Evolutionary conservation across 2,888 invertebrate species (phyloP).

Genomic region (Chymomyza fuscimana): DNA sequence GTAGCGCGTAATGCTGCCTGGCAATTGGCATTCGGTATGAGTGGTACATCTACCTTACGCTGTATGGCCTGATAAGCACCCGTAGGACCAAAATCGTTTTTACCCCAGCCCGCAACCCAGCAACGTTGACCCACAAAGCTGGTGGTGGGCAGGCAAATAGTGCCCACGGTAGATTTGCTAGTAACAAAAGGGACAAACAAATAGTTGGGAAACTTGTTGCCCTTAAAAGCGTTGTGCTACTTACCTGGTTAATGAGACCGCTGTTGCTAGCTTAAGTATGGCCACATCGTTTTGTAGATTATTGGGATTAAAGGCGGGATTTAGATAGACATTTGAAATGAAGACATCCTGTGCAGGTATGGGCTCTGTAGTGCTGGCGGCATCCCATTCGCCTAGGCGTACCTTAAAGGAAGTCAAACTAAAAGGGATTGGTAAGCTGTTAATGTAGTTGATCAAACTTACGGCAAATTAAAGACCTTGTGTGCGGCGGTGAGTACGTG

Average conservation of each 20-base stretch:
- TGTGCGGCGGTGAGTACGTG: constrained; percentile 89
- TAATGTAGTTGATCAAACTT: constrained; percentile 71
- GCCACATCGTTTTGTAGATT: constrained; percentile 92
- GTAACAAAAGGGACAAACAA: not conserved
- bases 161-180: constrained; percentile 82
- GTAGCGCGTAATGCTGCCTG: constrained; percentile 84
- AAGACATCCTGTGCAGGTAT: constrained; percentile 84
- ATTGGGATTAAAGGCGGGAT: constrained; percentile 85
- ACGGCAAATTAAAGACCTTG: constrained; percentile 83
- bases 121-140: constrained; percentile 81
- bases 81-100: constrained; percentile 84
- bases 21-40: constrained; percentile 84
- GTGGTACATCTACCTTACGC: constrained; percentile 88
- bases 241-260: constrained; percentile 81
- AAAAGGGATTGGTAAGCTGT: not conserved
- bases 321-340: constrained; percentile 82
- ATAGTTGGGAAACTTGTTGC: not conserved
- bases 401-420: constrained; percentile 82
- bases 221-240: not conserved
- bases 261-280: constrained; percentile 84
- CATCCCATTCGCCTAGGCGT: constrained; percentile 89
- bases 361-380: constrained; percentile 83
- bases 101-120: constrained; percentile 93
- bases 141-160: constrained; percentile 82
- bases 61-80: constrained; percentile 82